Conservation (phyloP, 2,113 vertebrate genomes). For the Psophia crepitans region DNA sequence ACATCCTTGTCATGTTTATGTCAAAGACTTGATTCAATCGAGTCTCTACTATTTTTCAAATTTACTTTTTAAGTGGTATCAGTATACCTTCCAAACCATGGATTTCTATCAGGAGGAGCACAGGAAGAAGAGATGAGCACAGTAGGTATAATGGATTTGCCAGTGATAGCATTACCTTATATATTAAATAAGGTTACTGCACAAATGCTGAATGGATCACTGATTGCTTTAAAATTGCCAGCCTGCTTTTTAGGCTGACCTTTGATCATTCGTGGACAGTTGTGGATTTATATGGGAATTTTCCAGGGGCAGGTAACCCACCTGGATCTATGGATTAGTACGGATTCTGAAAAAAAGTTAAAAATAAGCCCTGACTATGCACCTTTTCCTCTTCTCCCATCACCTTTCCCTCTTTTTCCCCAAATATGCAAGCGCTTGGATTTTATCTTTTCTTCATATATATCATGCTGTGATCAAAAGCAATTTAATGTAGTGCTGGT, state of each 20-base stretch:
- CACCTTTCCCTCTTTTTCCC: neutral
- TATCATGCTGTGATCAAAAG: neutral
- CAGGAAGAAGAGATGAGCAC: neutral
- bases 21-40: neutral
- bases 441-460: neutral
- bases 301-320: neutral
- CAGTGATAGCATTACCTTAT: neutral
- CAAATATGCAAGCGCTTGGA: neutral
- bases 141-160: neutral
- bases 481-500: neutral
- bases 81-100: neutral
- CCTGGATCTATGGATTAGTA: neutral
- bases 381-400: neutral
- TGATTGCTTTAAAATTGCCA: neutral
- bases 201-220: neutral
- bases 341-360: neutral
- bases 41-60: neutral
- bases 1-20: neutral
- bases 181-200: neutral
- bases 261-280: neutral
- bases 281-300: neutral
- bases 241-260: neutral
- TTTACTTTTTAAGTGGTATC: neutral
- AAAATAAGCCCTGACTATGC: neutral
- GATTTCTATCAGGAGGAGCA: neutral